Conservation (phyloP, 2,888 invertebrate genomes). For the Morinoia aosen region DNA sequence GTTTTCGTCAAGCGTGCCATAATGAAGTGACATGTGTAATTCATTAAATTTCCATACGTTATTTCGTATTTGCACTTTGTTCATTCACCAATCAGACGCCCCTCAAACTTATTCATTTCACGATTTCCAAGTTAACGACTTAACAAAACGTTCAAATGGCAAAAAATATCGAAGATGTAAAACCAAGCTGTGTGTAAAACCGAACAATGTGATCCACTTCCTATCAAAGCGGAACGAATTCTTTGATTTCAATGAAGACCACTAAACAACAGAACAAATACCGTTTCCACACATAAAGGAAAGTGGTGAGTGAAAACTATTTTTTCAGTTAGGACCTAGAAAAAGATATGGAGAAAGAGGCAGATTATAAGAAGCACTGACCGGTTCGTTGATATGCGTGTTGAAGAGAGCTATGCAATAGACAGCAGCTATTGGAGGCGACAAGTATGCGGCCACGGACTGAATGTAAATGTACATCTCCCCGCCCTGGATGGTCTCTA, state of each 20-base stretch:
- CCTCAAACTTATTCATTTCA: not conserved
- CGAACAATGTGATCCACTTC: not conserved
- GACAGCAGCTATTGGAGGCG: slow-evolving; percentile 73
- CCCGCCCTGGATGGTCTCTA: slow-evolving; percentile 72
- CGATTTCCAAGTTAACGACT: not conserved
- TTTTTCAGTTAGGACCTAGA: not conserved
- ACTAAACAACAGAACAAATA: not conserved
- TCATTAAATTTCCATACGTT: too few species aligned
- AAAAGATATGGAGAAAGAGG: not conserved
- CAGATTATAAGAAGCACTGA: slow-evolving; percentile 60
- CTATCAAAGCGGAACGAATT: not conserved
- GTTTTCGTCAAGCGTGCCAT: too few species aligned
- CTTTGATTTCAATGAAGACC: not conserved
- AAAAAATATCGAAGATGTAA: not conserved
- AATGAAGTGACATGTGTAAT: too few species aligned
- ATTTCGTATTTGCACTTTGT: too few species aligned
- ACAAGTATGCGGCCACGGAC: slow-evolving; percentile 71
- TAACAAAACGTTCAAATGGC: not conserved
- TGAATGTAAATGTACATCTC: slow-evolving; percentile 68
- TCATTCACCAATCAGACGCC: not conserved
- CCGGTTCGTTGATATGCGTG: slow-evolving; percentile 71
- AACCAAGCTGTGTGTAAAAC: not conserved
- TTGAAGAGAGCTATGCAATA: slow-evolving; percentile 71
- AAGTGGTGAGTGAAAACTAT: not conserved
- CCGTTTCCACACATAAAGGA: not conserved